Base-by-base conservation (phyloP, 23 tunicate species). In the Trididemnum nubilum region DNA sequence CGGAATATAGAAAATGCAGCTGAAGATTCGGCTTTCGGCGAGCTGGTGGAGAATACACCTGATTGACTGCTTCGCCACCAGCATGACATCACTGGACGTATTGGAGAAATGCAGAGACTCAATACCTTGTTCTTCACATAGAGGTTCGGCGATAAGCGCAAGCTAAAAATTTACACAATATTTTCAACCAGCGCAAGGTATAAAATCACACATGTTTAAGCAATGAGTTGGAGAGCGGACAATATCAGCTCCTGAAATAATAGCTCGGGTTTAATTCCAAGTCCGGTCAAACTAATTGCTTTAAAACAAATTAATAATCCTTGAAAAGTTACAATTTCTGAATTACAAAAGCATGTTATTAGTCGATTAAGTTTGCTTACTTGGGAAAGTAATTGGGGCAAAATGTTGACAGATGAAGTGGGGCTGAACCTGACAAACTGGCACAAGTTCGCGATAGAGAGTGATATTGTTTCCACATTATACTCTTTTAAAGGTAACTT, bases 31-130 rank as follows among this genome's bases (percentile, higher is more conserved):
- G 28, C 63, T 65, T 31, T 82, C 86, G 33, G 84, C 86, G 0
- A 92, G 82, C 35, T 87, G 92, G 50, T 75, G 88, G 35, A 87
- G 49, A 34, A 92, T 83, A 81, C 92, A 92, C 19, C 82, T 38
- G 2, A 92, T 78, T 1, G 86, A 75, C 36, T 92, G 97, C 60
- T 82, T 83, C 36, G 97, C 88, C 15, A 87, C 86, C 33, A 85
- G 29, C 21, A 59, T 36, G 0, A 85, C 54, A 0, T 82, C 28
- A 26, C 18, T 1, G 12, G 44, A 3, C 18, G 57, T 40, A 19
- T 33, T 51, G 35, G 64, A 32, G 23, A 31, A 33, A 27, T 37
- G 49, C 38, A n/a, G 9, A 15, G 74, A 69, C 5, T 73, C 78
- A 58, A 2, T 36, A 2, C 58, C 39, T 22, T 65, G 4, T 4